A percentile compares a stretch with the other conserved stretches of the same genome.
These are phyloP conservation scores for Catagonus wagneri DNA, from an alignment of 2,113 vertebrate genomes.

Conservation along the genomic window DNA sequence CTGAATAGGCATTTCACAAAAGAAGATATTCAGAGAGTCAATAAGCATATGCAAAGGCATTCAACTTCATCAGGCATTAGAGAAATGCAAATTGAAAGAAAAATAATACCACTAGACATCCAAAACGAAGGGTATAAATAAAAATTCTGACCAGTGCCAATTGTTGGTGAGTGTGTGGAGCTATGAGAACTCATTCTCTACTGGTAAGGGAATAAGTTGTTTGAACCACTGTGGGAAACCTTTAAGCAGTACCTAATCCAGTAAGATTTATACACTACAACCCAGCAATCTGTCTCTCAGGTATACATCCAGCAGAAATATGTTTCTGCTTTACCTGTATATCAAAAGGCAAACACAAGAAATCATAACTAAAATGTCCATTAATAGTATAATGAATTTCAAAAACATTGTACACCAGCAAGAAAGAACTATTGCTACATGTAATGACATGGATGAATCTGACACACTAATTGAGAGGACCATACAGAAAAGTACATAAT, in stretches of 20 bases:
- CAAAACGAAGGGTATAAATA: neutral
- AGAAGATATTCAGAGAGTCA: neutral
- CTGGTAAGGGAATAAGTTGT: neutral
- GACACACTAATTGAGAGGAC: neutral
- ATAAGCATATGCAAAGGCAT: neutral
- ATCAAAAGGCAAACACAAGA: neutral
- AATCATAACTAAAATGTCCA: neutral
- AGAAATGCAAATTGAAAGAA: neutral
- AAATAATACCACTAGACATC: neutral
- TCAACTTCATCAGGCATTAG: neutral
- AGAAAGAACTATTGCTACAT: neutral
- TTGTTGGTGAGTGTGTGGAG: neutral
- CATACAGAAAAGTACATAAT: neutral
- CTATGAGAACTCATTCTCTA: neutral
- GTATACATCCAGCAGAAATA: neutral
- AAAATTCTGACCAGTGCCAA: neutral
- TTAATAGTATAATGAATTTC: neutral
- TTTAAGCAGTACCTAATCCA: neutral
- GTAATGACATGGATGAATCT: neutral
- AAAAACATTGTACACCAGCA: neutral
- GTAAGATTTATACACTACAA: neutral
- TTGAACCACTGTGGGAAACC: neutral
- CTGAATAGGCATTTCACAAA: neutral
- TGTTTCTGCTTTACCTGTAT: neutral
- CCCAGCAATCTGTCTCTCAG: neutral